Conservation (phyloP, 37 sponge, comb jelly and placozoan species). For the Eunapius fragilis region DNA sequence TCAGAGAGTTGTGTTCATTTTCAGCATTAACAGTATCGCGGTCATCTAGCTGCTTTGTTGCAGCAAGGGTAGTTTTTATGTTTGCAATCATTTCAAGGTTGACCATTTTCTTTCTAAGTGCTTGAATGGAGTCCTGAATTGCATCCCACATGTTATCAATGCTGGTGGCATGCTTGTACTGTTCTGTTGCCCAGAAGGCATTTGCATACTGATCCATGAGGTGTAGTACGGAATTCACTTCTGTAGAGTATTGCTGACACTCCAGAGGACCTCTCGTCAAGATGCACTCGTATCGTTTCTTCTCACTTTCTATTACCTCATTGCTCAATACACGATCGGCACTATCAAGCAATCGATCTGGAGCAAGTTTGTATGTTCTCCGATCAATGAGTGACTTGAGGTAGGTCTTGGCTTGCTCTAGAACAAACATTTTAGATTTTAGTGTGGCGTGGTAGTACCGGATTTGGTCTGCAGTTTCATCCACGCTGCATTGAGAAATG, state of each 20-base stretch:
- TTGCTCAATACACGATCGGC: neutral
- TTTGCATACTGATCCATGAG: neutral
- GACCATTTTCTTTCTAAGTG: neutral
- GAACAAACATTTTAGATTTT: neutral
- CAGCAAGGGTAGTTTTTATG: neutral
- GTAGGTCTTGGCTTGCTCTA: neutral
- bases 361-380: neutral
- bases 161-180: neutral
- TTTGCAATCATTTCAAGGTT: neutral
- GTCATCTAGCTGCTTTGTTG: neutral
- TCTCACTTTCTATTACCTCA: neutral
- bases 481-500: neutral
- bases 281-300: neutral
- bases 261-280: neutral
- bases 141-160: neutral
- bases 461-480: neutral
- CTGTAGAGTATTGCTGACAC: neutral
- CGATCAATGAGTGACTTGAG: neutral
- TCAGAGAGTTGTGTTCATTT: neutral
- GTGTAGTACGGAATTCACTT: neutral
- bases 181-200: neutral
- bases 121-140: neutral
- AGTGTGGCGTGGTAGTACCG: neutral
- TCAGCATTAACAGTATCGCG: neutral
- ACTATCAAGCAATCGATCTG: neutral